Base-by-base conservation (phyloP, 2,797 vertebrate species). In the Microtus obscurus region DNA sequence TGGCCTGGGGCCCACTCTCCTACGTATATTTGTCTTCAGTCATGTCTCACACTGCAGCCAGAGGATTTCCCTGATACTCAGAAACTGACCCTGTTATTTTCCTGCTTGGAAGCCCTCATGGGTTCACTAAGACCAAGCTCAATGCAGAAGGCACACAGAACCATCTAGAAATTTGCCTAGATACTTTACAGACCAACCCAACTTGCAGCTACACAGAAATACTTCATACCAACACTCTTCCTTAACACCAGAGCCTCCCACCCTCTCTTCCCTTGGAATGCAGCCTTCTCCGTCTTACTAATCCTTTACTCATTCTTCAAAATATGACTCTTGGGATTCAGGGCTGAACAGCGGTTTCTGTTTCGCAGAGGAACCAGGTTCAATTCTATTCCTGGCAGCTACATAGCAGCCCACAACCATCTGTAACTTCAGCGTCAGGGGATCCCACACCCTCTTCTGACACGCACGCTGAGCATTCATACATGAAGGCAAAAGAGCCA, bases 241-340 rank as follows among this genome's bases (percentile, higher is more conserved):
- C 2, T 10, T 51, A 74, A 86, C 82, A 53, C 4, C n/a, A n/a
- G 37, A 7, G 53, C 43, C 13, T 53, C 16, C 11, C 40, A 53
- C 34, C 69, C 53, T 37, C 65, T 29, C 34, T 6, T 25, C 43
- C 76, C 82, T 87, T 2, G 23, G 21, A 89, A 95, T 21, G 29
- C 17, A 53, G 40, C 37, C 31, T 65, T 82, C 51, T 88, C n/a
- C 45, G 7, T 6, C 59, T 16, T 87, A 59, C 12, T 63, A 79
- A 86, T 88, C 73, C 78, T 80, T 51, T 37, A 77, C 83, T 89
- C 53, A 29, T 34, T 76, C 45, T 82, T 76, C 87, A 93, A 91
- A 96, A 94, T 31, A 25, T 65, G 67, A 91, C 61, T 94, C 59
- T 17, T 71, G 34, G 48, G 34, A 23, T 51, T 48, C 43, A n/a